These are phyloP conservation scores for Thysanoteuthis rhombus DNA, from an alignment of 2,888 invertebrate genomes.

Conservation along the genomic window DNA sequence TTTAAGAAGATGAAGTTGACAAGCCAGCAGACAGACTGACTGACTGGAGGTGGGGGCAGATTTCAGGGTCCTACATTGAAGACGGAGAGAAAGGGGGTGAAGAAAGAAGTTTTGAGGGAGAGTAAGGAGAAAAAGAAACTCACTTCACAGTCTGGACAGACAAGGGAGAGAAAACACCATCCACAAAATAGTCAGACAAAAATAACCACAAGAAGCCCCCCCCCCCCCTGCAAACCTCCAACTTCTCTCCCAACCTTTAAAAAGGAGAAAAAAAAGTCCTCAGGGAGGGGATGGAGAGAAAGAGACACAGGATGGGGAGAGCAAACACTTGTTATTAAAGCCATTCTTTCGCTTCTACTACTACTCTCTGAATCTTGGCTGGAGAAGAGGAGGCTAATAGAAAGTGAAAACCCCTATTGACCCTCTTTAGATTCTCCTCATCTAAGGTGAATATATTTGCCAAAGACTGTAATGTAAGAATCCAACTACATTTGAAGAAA, in stretches of 20 bases:
- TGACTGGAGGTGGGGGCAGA: background rate
- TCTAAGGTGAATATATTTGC: too few species aligned
- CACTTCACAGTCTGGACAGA: background rate
- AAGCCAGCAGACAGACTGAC: background rate
- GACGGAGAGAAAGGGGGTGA: background rate
- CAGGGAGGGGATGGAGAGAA: background rate
- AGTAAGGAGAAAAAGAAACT: background rate
- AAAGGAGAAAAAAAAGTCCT: background rate
- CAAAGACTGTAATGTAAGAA: too few species aligned
- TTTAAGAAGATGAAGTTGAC: background rate
- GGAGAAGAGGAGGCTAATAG: background rate
- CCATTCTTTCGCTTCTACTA: background rate
- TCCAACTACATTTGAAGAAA: too few species aligned
- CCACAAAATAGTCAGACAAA: background rate
- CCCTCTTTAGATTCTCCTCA: background rate
- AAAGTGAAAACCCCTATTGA: background rate
- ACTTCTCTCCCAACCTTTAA: background rate
- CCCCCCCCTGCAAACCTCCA: background rate
- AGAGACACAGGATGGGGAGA: accelerated
- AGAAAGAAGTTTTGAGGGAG: background rate
- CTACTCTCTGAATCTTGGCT: background rate
- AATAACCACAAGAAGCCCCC: background rate
- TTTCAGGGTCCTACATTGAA: background rate
- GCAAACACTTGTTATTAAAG: background rate
- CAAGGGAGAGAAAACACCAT: background rate